Conservation (phyloP, 2,888 invertebrate species). For the Pseudococcus longispinus region DNA sequence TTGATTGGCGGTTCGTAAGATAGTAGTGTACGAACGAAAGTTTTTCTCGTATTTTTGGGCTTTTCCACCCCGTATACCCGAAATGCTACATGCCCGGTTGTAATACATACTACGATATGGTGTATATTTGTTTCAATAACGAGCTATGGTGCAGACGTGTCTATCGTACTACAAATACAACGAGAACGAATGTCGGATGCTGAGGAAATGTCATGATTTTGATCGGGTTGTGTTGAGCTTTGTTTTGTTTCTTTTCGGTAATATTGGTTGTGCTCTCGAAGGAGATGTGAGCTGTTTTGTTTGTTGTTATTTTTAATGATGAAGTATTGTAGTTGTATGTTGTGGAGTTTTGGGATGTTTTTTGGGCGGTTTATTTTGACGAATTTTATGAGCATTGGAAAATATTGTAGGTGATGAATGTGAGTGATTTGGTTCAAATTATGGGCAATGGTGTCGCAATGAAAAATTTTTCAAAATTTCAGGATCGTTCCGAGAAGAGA, state of each 20-base stretch:
- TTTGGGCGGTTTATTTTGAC: too few relatives aligned
- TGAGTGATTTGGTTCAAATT: too few relatives aligned
- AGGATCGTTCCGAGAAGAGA: too few relatives aligned
- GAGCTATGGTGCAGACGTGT: not conserved
- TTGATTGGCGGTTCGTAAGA: conserved; percentile 3
- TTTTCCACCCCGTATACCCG: not conserved
- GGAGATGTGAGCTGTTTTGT: not conserved
- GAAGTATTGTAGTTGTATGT: not conserved
- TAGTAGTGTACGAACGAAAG: not conserved
- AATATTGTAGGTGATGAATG: too few relatives aligned
- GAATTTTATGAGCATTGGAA: too few relatives aligned
- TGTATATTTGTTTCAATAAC: not conserved
- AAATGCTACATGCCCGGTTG: not conserved
- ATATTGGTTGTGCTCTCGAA: not conserved
- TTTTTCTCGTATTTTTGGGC: conserved; percentile 6
- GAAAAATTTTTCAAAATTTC: too few relatives aligned
- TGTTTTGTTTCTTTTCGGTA: not conserved
- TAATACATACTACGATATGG: not conserved
- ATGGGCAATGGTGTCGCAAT: too few relatives aligned
- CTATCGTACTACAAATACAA: not conserved
- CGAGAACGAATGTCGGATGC: not conserved
- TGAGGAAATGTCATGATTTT: conserved; percentile 6
- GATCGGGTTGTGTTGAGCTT: not conserved
- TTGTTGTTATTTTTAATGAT: not conserved
- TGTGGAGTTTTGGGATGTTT: too few relatives aligned